Evolutionary conservation across 2,113 vertebrate genomes (phyloP).

Genomic region (Notarius quadriscutis): DNA sequence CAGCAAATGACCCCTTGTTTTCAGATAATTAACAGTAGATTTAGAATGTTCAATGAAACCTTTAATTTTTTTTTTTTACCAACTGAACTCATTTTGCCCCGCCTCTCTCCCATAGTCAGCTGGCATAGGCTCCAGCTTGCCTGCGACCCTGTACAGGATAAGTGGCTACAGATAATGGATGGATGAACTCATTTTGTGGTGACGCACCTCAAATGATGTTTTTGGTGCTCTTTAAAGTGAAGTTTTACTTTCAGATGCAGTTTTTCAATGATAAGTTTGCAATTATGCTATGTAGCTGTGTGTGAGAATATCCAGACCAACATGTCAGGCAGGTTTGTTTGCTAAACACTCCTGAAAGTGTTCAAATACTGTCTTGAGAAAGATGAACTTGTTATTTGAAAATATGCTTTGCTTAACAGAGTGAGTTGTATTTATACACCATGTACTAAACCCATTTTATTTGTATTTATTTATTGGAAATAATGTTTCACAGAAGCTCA

Average conservation of each 20-base stretch:
- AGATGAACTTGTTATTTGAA: neutral
- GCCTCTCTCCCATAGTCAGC: too few relatives aligned
- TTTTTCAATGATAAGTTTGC: neutral
- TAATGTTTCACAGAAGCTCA: neutral
- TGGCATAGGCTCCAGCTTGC: too few relatives aligned
- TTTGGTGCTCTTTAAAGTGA: neutral
- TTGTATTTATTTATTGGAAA: neutral
- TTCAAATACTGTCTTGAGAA: neutral
- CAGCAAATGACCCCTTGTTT: too few relatives aligned
- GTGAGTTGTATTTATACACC: neutral
- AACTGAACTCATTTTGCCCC: too few relatives aligned
- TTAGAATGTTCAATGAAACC: too few relatives aligned
- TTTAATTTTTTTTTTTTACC: too few relatives aligned
- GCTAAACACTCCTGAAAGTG: neutral
- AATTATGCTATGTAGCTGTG: neutral
- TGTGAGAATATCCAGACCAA: neutral
- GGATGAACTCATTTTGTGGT: too few relatives aligned
- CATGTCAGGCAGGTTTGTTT: neutral
- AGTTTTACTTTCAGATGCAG: neutral
- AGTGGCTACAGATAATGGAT: too few relatives aligned
- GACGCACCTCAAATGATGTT: neutral
- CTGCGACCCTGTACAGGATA: too few relatives aligned
- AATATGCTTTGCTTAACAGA: neutral
- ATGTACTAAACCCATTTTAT: neutral
- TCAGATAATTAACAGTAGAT: too few relatives aligned